phyloP scores from a whole-genome alignment of 1,140 invertebrate genomes.

The Lepidostoma basale region DNA sequence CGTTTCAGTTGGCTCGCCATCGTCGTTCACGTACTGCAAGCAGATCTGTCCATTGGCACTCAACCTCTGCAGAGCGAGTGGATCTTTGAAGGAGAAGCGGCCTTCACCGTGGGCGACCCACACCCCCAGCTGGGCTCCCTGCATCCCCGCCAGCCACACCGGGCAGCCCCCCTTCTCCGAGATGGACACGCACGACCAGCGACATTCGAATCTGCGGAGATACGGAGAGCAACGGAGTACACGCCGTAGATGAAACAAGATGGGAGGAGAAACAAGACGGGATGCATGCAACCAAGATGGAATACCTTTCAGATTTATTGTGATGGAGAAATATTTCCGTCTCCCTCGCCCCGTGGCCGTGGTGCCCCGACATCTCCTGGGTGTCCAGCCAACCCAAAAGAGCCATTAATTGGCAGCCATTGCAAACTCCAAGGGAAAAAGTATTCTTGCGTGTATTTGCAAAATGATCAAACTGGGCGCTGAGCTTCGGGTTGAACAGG shows the following conservation, averaged over 20 bases:
- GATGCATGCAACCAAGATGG: not conserved
- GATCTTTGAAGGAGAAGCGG: slow-evolving; percentile 66
- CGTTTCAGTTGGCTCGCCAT: slow-evolving; percentile 71
- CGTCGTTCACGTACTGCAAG: slow-evolving; percentile 85
- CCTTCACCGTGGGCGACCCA: slow-evolving; percentile 99
- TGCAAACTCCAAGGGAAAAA: slow-evolving; percentile 96
- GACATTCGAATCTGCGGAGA: slow-evolving; percentile 78
- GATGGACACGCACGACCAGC: slow-evolving; percentile 86
- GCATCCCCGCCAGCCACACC: slow-evolving; percentile 90
- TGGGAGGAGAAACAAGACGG: not conserved
- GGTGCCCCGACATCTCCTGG: slow-evolving; percentile 21
- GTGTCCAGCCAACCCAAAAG: slow-evolving; percentile 77
- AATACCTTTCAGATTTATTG: slow-evolving; percentile 78
- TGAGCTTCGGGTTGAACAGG: slow-evolving; percentile 71
- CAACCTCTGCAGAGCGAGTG: slow-evolving; percentile 63
- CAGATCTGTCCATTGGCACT: slow-evolving; percentile 70
- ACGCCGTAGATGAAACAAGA: not conserved
- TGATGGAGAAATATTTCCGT: slow-evolving; percentile 78
- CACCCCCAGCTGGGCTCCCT: slow-evolving; percentile 81
- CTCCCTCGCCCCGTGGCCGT: slow-evolving; percentile 46
- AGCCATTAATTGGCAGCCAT: slow-evolving; percentile 96
- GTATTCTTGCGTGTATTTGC: slow-evolving; percentile 72
- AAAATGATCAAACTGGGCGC: slow-evolving; percentile 76
- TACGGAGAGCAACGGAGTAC: not conserved
- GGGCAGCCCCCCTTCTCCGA: slow-evolving; percentile 61